Conservation (phyloP, 2,888 invertebrate genomes). For the Meiosimyza platycephala region DNA sequence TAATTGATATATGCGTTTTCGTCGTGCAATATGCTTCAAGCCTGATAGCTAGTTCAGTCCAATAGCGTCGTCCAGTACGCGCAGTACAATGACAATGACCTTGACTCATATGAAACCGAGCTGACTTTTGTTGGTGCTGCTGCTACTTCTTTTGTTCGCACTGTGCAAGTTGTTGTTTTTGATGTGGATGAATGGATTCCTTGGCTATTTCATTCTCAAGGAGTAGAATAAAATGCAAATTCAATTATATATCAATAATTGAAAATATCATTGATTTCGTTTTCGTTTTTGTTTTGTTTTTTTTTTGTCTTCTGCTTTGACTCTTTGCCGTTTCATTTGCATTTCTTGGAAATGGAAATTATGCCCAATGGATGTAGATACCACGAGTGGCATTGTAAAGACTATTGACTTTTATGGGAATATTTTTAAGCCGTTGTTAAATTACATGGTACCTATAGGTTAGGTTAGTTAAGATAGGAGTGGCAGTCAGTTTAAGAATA, state of each 20-base stretch:
- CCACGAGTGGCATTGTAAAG: not conserved
- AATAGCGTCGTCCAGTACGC: not conserved
- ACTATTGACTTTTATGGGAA: conserved; percentile 2
- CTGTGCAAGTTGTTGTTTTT: no score
- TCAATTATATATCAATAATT: conserved; percentile 36
- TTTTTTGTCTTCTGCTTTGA: not conserved
- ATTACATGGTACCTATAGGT: no score
- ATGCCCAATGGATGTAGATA: not conserved
- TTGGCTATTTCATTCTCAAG: no score
- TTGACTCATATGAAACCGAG: conserved; percentile 21
- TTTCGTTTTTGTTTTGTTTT: not conserved
- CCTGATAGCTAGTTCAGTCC: not conserved
- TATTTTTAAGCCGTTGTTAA: not conserved
- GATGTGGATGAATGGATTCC: no score
- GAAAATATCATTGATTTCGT: conserved; percentile 7
- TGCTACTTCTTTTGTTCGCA: not conserved
- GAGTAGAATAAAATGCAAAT: conserved; percentile 21
- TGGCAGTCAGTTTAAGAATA: no score
- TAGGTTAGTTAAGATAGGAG: no score
- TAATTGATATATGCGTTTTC: no score
- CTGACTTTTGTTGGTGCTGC: not conserved
- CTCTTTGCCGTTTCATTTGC: not conserved
- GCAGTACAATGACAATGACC: conserved; percentile 15
- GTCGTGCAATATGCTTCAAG: no score
- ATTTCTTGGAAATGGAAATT: not conserved